These are phyloP conservation scores for Pachycephus smyrnensis DNA, from an alignment of 2,888 invertebrate species.

Conservation along the genomic window DNA sequence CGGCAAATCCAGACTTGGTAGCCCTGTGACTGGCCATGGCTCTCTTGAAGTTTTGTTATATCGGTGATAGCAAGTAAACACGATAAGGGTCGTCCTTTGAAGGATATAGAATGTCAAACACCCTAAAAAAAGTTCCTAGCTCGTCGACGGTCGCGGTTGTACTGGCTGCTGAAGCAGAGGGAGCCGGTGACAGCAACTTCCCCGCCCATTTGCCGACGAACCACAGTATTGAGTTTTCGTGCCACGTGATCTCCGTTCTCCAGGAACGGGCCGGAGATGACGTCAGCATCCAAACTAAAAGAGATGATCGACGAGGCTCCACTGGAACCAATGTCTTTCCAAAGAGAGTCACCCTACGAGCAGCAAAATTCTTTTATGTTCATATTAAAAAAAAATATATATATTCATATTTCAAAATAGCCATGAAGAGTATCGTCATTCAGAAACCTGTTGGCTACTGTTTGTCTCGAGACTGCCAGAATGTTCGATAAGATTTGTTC, in stretches of 20 bases:
- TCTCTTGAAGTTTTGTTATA: slow-evolving; percentile 2
- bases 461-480: background rate
- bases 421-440: background rate
- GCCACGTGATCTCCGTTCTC: slow-evolving; percentile 52
- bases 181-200: slow-evolving; percentile 22
- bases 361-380: background rate
- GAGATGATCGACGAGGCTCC: background rate
- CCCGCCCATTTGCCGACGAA: slow-evolving; percentile 36
- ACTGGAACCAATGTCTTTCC: background rate
- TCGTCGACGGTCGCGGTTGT: slow-evolving; percentile 49
- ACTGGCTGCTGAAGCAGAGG: slow-evolving; percentile 42
- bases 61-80: background rate
- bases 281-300: slow-evolving; percentile 10
- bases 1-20: slow-evolving; percentile 93
- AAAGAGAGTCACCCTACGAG: background rate
- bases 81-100: background rate
- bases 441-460: background rate
- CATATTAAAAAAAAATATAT: background rate
- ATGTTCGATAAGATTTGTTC: background rate
- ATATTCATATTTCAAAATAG: background rate
- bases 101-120: background rate
- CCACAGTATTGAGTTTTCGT: slow-evolving; percentile 45
- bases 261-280: slow-evolving; percentile 30
- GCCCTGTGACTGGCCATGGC: slow-evolving; percentile 86
- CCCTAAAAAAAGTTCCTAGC: slow-evolving; percentile 24